A percentile compares a stretch with the other conserved stretches of the same genome.
Conservation (phyloP, 1,140 invertebrate genomes). For the Scaptomyza graminum region DNA sequence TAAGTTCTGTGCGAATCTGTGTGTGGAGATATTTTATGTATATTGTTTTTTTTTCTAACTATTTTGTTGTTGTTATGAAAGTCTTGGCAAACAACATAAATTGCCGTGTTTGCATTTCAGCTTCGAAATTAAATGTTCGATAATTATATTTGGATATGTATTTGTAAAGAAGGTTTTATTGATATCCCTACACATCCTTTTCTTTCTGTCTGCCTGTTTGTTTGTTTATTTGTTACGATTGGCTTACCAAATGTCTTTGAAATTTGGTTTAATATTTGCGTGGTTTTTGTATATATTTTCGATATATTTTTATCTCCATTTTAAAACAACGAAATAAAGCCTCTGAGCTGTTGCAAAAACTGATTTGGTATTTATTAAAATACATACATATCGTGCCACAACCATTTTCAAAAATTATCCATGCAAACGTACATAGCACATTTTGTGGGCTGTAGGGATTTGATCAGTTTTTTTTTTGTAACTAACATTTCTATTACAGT, state of each 20-base stretch:
- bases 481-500: too few relatives aligned
- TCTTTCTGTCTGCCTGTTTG: neutral
- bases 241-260: slow-evolving; percentile 5
- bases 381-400: neutral
- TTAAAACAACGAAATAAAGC: slow-evolving; percentile 9
- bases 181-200: slow-evolving; percentile 31
- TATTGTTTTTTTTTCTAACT: slow-evolving; percentile 5
- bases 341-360: slow-evolving; percentile 1
- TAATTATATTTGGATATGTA: slow-evolving; percentile 63
- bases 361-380: slow-evolving; percentile 50
- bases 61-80: slow-evolving; percentile 11
- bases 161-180: slow-evolving; percentile 73
- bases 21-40: slow-evolving; percentile 25
- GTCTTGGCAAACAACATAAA: slow-evolving; percentile 50
- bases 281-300: slow-evolving; percentile 17
- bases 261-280: slow-evolving; percentile 40
- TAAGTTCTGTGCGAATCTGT: too few relatives aligned
- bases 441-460: neutral
- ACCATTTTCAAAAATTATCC: slow-evolving; percentile 13
- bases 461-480: too few relatives aligned
- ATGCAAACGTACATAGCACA: neutral
- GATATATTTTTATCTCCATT: slow-evolving; percentile 2
- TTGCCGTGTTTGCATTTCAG: slow-evolving; percentile 67
- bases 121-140: slow-evolving; percentile 44
- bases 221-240: neutral